phyloP scores from a whole-genome alignment of 2,888 invertebrate species.

The Caenorhabditis becei region DNA sequence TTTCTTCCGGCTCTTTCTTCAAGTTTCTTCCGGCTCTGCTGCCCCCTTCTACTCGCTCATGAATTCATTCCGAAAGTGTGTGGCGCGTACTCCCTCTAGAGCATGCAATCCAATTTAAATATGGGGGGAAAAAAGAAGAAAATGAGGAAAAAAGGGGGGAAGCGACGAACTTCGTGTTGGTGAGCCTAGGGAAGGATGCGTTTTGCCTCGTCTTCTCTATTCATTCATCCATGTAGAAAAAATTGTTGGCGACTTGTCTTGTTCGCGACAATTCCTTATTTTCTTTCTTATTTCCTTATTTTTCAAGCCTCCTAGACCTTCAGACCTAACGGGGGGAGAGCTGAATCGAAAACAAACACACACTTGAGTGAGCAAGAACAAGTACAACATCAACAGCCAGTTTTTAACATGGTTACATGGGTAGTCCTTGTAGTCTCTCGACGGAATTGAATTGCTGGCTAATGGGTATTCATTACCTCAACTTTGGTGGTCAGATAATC shows the following conservation, averaged over 20 bases:
- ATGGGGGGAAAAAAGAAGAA: neutral
- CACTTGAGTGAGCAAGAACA: neutral
- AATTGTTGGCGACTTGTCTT: neutral
- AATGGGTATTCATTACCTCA: constrained; percentile 40
- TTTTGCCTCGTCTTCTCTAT: neutral
- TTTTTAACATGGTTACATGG: too few relatives aligned
- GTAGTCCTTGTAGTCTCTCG: too few relatives aligned
- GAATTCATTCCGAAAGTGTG: constrained; percentile 3
- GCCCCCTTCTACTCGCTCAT: neutral
- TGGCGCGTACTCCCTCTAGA: neutral
- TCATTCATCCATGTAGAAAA: constrained; percentile 4
- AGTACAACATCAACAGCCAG: constrained; percentile 7
- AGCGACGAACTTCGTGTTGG: neutral
- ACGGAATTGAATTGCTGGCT: too few relatives aligned
- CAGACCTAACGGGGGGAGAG: too few relatives aligned
- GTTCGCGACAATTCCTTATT: too few relatives aligned
- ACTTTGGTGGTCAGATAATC: constrained; percentile 39
- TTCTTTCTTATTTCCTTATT: too few relatives aligned
- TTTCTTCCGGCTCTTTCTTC: constrained; percentile 2
- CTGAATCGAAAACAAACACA: neutral
- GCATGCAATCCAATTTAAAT: constrained; percentile 11
- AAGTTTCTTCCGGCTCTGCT: neutral
- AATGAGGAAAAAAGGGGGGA: neutral
- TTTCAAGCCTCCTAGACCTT: too few relatives aligned
- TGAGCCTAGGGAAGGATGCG: neutral